Conservation (phyloP, 2,888 invertebrate species). For the Heliothis peltigera region DNA sequence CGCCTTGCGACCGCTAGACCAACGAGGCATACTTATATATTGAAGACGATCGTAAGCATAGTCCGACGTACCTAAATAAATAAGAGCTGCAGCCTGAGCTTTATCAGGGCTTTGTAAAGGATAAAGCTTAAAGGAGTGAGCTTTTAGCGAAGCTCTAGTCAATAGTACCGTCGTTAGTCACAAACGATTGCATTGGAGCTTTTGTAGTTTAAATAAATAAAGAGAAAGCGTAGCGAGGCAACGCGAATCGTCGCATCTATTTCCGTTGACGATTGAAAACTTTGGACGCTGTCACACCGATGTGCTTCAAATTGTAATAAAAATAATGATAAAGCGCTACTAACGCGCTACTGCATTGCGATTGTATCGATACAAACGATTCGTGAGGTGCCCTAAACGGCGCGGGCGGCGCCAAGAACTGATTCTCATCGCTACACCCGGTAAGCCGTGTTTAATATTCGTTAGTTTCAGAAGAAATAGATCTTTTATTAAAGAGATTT, state of each 20-base stretch:
- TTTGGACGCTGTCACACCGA: slow-evolving; percentile 36
- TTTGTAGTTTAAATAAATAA: slow-evolving; percentile 65
- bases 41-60: not conserved
- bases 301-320: slow-evolving; percentile 6
- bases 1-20: no score
- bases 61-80: slow-evolving; percentile 9
- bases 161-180: slow-evolving; percentile 57
- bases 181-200: slow-evolving; percentile 55
- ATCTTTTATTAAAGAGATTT: no score
- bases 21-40: no score
- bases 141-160: slow-evolving; percentile 49
- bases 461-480: no score
- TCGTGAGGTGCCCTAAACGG: no score
- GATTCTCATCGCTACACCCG: no score
- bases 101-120: slow-evolving; percentile 12
- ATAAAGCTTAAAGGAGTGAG: slow-evolving; percentile 41
- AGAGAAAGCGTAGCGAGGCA: slow-evolving; percentile 37
- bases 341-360: no score
- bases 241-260: slow-evolving; percentile 49
- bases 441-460: no score
- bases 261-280: slow-evolving; percentile 62
- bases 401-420: no score
- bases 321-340: no score
- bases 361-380: no score
- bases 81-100: slow-evolving; percentile 8